Evolutionary conservation across 1,140 invertebrate species (phyloP), one percentile per base, ranked within the genome.

Genomic region (Diorhabda elongata): DNA sequence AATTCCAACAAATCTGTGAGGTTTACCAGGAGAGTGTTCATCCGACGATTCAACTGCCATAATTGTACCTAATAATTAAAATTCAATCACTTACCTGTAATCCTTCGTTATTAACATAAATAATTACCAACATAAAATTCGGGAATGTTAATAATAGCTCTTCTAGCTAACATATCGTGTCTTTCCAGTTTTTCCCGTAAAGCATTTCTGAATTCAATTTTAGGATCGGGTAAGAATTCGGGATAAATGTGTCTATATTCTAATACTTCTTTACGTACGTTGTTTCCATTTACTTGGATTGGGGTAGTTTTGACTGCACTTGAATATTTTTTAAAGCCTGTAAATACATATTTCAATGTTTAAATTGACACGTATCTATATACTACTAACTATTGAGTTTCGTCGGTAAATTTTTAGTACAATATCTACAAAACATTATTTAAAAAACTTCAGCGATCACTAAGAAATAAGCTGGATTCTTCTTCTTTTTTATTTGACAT

Each of bases 71-170:
- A 77, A 70, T 85, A 81, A 60, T 75, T 44, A 66, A 69, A 45
- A 52, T 26, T 26, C 26, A 26, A 26, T 26, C 26, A 26, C 26
- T 26, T 26, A 26, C 26, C 26, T 26, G 26, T 26, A 26, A 26
- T 26, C 26, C 26, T 26, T 26, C 26, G 1, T 26, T 26, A 26
- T 26, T 26, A 26, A 26, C 26, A 0, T 52, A n/a, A 52, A 52
- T 52, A 52, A 52, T 52, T 52, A 92, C 92, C 97, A 78, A 98
- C 96, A 86, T 98, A 98, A 85, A 99, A 99, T 81, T 98, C 96
- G 3, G 98, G 98, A 73, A 99, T 93, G 78, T 93, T 89, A 68
- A 99, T 85, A 69, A 92, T 83, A 66, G 82, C 83, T 76, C 96
- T 87, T 69, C 98, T 85, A 62, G 90, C 88, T 2, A 98, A 75